A percentile compares a stretch with the other conserved stretches of the same genome.
Conservation (phyloP, 1,140 invertebrate species). For the Hyles vespertilio region DNA sequence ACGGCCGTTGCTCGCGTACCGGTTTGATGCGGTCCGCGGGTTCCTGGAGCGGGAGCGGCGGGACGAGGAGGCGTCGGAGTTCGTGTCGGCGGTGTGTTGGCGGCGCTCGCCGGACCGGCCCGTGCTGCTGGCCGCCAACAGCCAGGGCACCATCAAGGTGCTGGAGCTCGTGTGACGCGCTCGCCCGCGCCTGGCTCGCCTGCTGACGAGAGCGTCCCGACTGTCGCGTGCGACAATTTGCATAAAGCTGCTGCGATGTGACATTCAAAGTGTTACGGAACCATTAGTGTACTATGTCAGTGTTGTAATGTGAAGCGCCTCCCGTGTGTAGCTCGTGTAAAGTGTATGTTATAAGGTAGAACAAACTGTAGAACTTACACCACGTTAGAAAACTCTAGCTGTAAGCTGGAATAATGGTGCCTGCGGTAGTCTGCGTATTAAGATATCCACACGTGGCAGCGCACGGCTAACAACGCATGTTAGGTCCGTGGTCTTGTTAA, state of each 20-base stretch:
- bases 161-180: slow-evolving; percentile 82
- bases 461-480: too few species aligned
- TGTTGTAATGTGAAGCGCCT: not conserved
- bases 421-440: too few species aligned
- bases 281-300: not conserved
- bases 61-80: slow-evolving; percentile 92
- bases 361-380: not conserved
- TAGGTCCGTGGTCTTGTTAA: too few species aligned
- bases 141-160: slow-evolving; percentile 95
- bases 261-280: not conserved
- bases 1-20: slow-evolving; percentile 91
- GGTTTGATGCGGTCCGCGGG: slow-evolving; percentile 90
- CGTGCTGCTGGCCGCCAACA: slow-evolving; percentile 95
- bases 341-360: not conserved
- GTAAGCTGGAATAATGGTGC: too few species aligned
- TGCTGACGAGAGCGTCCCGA: not conserved
- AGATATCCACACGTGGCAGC: too few species aligned
- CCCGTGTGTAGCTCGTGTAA: not conserved
- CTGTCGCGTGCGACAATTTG: not conserved
- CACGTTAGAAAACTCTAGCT: too few species aligned
- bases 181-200: not conserved
- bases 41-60: slow-evolving; percentile 85
- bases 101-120: slow-evolving; percentile 81
- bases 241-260: not conserved
- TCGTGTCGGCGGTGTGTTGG: slow-evolving; percentile 98